Evolutionary conservation across 1,140 invertebrate species (phyloP), one percentile per base, ranked within the genome.

Genomic region (Cephus cinctus): DNA sequence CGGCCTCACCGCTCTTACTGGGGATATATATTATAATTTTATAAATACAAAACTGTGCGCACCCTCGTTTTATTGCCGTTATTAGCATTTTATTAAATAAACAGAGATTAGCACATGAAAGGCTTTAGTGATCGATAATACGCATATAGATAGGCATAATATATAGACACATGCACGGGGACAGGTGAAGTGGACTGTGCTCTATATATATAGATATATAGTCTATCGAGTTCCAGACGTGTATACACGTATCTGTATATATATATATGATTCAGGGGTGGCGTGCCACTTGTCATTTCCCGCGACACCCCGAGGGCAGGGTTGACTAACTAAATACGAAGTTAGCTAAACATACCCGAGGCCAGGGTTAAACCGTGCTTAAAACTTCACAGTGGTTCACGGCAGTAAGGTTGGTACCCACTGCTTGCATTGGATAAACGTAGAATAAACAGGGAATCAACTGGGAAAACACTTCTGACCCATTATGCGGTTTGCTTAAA

Each of bases 271-370:
- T 18, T 15, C 12, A 40, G 14, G n/a, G 35, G 34, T 23, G 15
- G 8, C 34, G 35, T 27, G 63, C 61, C 74, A 75, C 71, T 75
- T 76, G 73, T 70, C 67, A 64, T 70, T 75, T 76, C 72, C 65
- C 71, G 72, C 67, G 62, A 67, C 63, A 70, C 67, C 73, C 72
- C 61, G 62, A 65, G 71, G 71, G 60, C 62, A 61, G 67, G 65
- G 65, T 73, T 73, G 73, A 71, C 71, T 75, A 71, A 73, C 74
- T 73, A 76, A 76, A 75, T 75, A 76, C 61, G 54, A 69, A 71
- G 69, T 72, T 71, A 67, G 61, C 57, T 58, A 68, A 70, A 69
- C 54, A 69, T 48, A 69, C 53, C 52, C 43, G 51, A 42, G 70
- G 70, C 66, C 61, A 69, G 71, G 70, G 72, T 76, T 73, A 73